Percentiles rank a stretch among this genome's conserved stretches.
Evolutionary conservation across 2,888 invertebrate genomes (phyloP).

Genomic region (Loripinus fragilis): DNA sequence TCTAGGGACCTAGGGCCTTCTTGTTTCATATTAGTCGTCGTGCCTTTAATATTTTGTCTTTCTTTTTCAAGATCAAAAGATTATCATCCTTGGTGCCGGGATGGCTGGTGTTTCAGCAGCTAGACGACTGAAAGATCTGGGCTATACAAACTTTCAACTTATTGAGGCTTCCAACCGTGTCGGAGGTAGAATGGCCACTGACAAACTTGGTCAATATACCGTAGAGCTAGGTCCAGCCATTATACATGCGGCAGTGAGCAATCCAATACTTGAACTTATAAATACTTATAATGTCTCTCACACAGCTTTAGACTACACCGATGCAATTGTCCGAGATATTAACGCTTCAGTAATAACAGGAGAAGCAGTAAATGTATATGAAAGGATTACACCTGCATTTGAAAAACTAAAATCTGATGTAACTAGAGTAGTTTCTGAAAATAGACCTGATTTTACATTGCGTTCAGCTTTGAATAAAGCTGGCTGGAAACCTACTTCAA

Average conservation of each 20-base stretch:
- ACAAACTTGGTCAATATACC: slow-evolving; percentile 30
- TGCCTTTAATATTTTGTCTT: too few species aligned
- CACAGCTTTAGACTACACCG: not conserved
- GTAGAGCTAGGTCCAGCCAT: slow-evolving; percentile 25
- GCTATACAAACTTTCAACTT: slow-evolving; percentile 46
- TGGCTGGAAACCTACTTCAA: slow-evolving; percentile 34
- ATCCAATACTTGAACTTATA: not conserved
- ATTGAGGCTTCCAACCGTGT: slow-evolving; percentile 43
- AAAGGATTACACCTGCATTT: not conserved
- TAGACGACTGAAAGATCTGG: slow-evolving; percentile 44
- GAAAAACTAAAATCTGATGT: slow-evolving; percentile 31
- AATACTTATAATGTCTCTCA: not conserved
- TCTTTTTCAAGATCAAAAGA: not conserved
- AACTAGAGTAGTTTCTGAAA: not conserved
- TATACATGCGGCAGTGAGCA: not conserved
- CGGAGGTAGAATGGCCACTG: slow-evolving; percentile 47
- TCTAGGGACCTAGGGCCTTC: too few species aligned
- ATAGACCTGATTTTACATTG: slow-evolving; percentile 29
- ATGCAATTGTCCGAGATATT: slow-evolving; percentile 30
- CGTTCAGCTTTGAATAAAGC: slow-evolving; percentile 21
- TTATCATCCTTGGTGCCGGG: slow-evolving; percentile 37
- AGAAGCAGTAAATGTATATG: slow-evolving; percentile 15
- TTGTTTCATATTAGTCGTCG: too few species aligned
- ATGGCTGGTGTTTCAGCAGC: slow-evolving; percentile 55
- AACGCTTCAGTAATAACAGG: slow-evolving; percentile 34